Evolutionary conservation across 2,113 vertebrate species (phyloP), one percentile per base, ranked within the genome.

Genomic region (Thalassarche chlororhynchos): DNA sequence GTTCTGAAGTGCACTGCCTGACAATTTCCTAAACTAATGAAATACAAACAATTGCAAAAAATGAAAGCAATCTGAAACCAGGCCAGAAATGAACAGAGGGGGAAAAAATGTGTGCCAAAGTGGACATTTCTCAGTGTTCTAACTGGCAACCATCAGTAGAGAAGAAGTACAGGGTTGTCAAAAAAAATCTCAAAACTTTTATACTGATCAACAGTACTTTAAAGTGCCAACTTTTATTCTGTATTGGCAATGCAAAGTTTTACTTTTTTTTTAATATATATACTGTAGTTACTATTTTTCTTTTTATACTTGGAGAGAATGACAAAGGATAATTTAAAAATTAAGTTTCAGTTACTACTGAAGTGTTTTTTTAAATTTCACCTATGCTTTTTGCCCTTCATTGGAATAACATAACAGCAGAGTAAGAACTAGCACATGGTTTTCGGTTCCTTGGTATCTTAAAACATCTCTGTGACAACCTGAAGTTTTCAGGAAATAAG

Each of bases 401-500:
- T 29, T 4, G 13, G 19, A 65, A 38, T 61, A 62, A 72, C 25
- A 14, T 60, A 89, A 69, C n/a, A 44, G 24, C 29, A 84, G 23
- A 77, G 51, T 52, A 79, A 65, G 58, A 71, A 71, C 15, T 68
- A 68, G 34, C 26, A 79, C 17, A 17, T 11, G 10, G 14, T 8
- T 66, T 69, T 87, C 5, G 1, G 28, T 68, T 77, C 16, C 26
- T 74, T 74, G 12, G 28, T 57, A 46, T 78, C 42, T 80, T 55
- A 70, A 70, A 78, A 66, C 8, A 24, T 66, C 47, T 88, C 24
- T 89, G 14, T 40, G 62, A 24, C 61, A 81, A 66, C 44, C 75
- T 96, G 78, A 90, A 96, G 87, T 58, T 93, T 72, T 58, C 75
- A 87, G 12, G 49, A 92, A 87, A 93, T 69, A 72, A 65, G 62